These are phyloP conservation scores for Harpalus rufipes DNA, from an alignment of 2,888 invertebrate species.

Conservation along the genomic window DNA sequence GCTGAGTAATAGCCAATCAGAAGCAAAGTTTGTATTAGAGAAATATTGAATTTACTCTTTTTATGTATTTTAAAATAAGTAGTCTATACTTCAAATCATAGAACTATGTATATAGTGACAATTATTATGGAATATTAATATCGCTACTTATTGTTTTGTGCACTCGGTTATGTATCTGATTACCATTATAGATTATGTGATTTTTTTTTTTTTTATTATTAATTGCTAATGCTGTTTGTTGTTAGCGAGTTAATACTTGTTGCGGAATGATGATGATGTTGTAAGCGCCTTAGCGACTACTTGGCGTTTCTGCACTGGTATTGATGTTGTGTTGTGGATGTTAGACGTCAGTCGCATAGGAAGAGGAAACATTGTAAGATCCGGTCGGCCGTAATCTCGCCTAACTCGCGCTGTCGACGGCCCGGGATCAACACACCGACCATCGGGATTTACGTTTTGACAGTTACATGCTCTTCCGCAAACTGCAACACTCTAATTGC, in stretches of 20 bases:
- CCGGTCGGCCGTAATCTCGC: constrained; percentile 54
- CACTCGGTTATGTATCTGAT: background rate
- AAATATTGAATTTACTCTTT: too few relatives aligned
- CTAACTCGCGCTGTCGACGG: constrained; percentile 35
- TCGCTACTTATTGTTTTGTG: background rate
- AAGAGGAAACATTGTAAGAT: constrained; percentile 48
- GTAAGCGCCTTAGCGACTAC: constrained; percentile 26
- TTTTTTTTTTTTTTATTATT: background rate
- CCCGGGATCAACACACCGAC: constrained; percentile 73
- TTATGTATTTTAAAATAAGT: too few relatives aligned
- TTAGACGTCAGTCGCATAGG: constrained; percentile 37
- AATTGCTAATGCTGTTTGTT: background rate
- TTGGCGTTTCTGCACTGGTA: background rate
- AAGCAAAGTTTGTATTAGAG: too few relatives aligned
- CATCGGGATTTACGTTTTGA: constrained; percentile 74
- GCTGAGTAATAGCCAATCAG: too few relatives aligned
- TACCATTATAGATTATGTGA: too few relatives aligned
- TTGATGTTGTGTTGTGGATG: constrained; percentile 50
- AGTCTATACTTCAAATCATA: too few relatives aligned
- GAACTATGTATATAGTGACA: too few relatives aligned
- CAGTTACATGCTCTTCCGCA: constrained; percentile 71
- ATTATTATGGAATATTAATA: background rate
- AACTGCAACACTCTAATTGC: constrained; percentile 72
- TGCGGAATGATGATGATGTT: constrained; percentile 14
- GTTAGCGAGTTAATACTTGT: background rate